Conservation (phyloP, 2,797 vertebrate genomes). For the Darevskia nairensis region DNA sequence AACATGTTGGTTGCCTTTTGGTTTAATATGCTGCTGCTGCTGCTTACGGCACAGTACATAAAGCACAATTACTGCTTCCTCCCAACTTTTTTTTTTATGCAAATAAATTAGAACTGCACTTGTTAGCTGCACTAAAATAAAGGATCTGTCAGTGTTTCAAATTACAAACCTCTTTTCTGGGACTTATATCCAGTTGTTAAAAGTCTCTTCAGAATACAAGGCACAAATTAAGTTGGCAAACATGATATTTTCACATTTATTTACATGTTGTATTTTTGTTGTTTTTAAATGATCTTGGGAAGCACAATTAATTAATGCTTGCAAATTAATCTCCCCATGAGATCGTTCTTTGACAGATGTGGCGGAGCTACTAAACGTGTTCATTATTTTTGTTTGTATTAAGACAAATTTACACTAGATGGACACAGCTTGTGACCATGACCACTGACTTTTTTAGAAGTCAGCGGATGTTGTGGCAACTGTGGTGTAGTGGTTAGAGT, state of each 20-base stretch:
- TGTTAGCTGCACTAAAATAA: constrained; percentile 55
- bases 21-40: constrained; percentile 48
- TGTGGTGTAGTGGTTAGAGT: background rate
- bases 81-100: constrained; percentile 50
- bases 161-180: constrained; percentile 46
- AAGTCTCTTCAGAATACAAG: constrained; percentile 48
- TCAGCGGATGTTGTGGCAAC: no score
- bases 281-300: constrained; percentile 57
- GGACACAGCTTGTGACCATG: background rate
- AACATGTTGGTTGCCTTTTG: background rate
- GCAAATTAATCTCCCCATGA: constrained; percentile 45
- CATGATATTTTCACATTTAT: constrained; percentile 54
- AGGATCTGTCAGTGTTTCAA: constrained; percentile 48
- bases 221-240: constrained; percentile 61
- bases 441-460: background rate
- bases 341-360: constrained; percentile 37
- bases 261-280: constrained; percentile 43
- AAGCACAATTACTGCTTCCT: constrained; percentile 38
- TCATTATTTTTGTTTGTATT: constrained; percentile 39
- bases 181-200: constrained; percentile 51
- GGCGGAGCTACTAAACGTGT: constrained; percentile 28
- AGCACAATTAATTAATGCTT: constrained; percentile 51
- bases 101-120: constrained; percentile 61
- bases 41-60: constrained; percentile 25
- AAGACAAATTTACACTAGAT: background rate